Evolutionary conservation across 2,113 vertebrate species (phyloP).

Genomic region (Cariama cristata): DNA sequence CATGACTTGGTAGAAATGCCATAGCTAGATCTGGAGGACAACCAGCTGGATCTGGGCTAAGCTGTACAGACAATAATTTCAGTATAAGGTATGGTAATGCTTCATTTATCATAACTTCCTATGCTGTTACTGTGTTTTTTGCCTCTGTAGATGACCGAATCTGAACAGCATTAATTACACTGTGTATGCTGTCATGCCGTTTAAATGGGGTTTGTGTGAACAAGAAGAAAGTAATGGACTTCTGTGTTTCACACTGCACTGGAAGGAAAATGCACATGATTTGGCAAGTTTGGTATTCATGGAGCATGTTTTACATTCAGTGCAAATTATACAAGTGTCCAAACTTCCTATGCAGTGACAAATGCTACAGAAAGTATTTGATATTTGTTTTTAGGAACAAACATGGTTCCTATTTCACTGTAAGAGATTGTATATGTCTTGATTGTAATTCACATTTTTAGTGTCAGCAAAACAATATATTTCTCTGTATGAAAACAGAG

Average conservation of each 20-base stretch:
- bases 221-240: neutral
- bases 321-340: neutral
- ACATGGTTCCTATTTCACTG: neutral
- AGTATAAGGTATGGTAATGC: neutral
- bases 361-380: neutral
- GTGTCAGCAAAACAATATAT: neutral
- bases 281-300: neutral
- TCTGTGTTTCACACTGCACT: neutral
- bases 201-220: rapidly evolving
- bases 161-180: neutral
- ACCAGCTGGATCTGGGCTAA: neutral
- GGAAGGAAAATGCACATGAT: neutral
- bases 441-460: neutral
- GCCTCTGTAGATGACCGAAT: neutral
- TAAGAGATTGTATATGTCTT: neutral
- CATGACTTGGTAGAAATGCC: neutral
- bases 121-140: neutral
- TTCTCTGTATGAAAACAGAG: slow-evolving; percentile 31
- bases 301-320: neutral
- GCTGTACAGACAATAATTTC: neutral
- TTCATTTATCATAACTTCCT: neutral
- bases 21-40: neutral
- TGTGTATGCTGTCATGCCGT: neutral
- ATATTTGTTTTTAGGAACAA: neutral
- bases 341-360: neutral